Base-by-base conservation (phyloP, 2,113 vertebrate species). In the Syngnathoides biaculeatus region DNA sequence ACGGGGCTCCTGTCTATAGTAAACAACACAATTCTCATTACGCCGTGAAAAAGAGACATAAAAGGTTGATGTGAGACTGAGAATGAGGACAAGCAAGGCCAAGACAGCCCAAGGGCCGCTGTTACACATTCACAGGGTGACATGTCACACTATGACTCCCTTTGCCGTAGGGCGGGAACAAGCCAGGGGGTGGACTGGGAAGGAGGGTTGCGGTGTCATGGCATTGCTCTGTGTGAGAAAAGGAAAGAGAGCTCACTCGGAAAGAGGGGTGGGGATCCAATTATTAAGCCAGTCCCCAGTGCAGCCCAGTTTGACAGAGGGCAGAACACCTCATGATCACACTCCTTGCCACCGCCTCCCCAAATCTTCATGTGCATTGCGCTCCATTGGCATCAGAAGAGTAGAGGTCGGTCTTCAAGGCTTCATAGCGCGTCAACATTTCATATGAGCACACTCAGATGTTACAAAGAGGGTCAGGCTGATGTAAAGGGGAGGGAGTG, bases 41-140 rank as follows among this genome's bases (percentile, higher is more conserved):
- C 35, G 24, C 10, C 26, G 40, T 74, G 74, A 75, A 71, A 66
- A 80, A 81, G 72, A 24, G 35, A 74, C 69, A 73, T 73, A 78
- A 82, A 85, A 85, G 82, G 84, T 80, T 85, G 78, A 81, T 82
- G 77, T 80, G 79, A 86, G 81, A 80, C 77, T 79, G 75, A 79
- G 85, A 83, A 86, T 58, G 76, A 86, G 87, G 88, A 88, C 84
- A 86, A 69, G 62, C 79, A 17, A 81, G 86, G 85, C 78, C 84
- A 84, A 81, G 78, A 77, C 73, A 68, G 88, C 88, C 80, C 64
- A 59, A 55, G 83, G 89, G 78, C 73, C 48, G 35, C 59, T 53
- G 72, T 84, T 88, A 84, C 83, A 87, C 84, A 88, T 85, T 88
- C 82, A 78, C 74, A 86, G 88, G 84, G 85, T 87, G 86, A 88